These are phyloP conservation scores for Drosophila teissieri DNA, from an alignment of 1,140 invertebrate species.

Conservation along the genomic window DNA sequence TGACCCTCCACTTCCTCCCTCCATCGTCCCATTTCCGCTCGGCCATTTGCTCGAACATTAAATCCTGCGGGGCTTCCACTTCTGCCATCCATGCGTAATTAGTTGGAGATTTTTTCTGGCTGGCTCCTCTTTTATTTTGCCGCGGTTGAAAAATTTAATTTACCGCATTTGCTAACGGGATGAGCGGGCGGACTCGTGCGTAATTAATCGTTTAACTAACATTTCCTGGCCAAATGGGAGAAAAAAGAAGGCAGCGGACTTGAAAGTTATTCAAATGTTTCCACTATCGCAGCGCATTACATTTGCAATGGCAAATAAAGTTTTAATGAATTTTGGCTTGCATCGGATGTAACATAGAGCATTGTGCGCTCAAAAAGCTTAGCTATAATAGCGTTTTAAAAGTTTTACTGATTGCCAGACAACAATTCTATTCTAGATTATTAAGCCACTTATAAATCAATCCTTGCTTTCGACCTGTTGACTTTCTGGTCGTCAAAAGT, in stretches of 20 bases:
- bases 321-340: constrained; percentile 28
- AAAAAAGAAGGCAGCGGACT: neutral
- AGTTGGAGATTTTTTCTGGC: constrained; percentile 65
- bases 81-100: constrained; percentile 80
- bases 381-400: neutral
- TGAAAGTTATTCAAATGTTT: constrained; percentile 39
- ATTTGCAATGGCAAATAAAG: constrained; percentile 28
- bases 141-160: constrained; percentile 72
- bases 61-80: constrained; percentile 64
- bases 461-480: constrained; percentile 20
- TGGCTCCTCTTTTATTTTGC: constrained; percentile 23
- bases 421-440: neutral
- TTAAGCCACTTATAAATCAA: neutral
- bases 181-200: constrained; percentile 35
- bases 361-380: no score
- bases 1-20: constrained; percentile 1
- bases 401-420: no score
- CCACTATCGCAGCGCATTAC: constrained; percentile 31
- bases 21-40: constrained; percentile 30
- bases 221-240: constrained; percentile 47
- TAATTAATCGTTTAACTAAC: constrained; percentile 80
- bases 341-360: neutral
- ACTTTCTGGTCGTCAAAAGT: constrained; percentile 2
- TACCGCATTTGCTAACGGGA: constrained; percentile 47
- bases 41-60: constrained; percentile 48